phyloP scores from a whole-genome alignment of 2,888 invertebrate species.

The Ashinkailepas kermadecensis region DNA sequence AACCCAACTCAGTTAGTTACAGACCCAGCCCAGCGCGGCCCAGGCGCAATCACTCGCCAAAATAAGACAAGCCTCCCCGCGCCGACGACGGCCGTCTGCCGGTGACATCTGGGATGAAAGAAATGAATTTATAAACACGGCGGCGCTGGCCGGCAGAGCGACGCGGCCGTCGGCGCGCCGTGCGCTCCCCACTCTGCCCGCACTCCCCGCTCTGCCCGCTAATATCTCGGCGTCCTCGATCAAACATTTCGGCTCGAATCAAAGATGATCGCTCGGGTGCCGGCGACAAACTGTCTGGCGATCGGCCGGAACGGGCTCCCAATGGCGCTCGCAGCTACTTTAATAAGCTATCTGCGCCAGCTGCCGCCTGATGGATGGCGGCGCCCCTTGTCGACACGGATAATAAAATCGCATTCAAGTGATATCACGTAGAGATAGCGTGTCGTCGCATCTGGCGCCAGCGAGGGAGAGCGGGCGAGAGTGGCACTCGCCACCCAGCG shows the following conservation, averaged over 20 bases:
- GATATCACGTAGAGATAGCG: slow-evolving; percentile 1
- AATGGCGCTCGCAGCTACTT: background rate
- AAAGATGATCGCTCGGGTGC: background rate
- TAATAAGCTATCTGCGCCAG: slow-evolving; percentile 20
- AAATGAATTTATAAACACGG: slow-evolving; percentile 16
- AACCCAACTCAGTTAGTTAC: too few relatives aligned
- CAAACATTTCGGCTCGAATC: background rate
- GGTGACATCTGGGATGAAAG: background rate
- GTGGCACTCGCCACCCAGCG: too few relatives aligned
- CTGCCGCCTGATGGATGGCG: slow-evolving; percentile 1
- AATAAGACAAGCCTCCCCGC: background rate
- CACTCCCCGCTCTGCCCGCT: background rate
- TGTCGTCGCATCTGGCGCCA: slow-evolving; percentile 12
- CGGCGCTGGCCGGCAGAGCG: background rate
- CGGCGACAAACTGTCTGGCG: slow-evolving; percentile 5
- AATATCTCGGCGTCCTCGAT: background rate
- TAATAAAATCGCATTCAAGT: slow-evolving; percentile 3
- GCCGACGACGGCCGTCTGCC: background rate
- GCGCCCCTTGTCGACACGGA: slow-evolving; percentile 13
- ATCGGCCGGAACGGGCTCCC: background rate
- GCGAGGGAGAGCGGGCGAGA: background rate
- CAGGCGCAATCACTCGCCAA: background rate
- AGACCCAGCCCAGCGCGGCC: too few relatives aligned
- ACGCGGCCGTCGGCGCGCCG: background rate
- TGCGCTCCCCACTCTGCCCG: background rate